These are phyloP conservation scores for Schizopygopsis malacanthus DNA, from an alignment of 2,797 vertebrate species.

Conservation along the genomic window DNA sequence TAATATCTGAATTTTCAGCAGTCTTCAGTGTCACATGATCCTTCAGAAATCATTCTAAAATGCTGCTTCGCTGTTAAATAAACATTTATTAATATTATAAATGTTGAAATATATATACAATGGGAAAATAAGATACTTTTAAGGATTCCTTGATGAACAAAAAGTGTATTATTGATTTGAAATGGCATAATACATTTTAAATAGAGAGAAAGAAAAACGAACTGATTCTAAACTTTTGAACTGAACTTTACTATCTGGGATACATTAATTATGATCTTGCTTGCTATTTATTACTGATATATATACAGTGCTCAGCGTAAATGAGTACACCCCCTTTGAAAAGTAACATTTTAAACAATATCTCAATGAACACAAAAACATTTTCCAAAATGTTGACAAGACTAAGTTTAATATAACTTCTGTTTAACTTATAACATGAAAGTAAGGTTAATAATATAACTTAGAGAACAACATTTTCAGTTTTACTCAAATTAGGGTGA, in stretches of 20 bases:
- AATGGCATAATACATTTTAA: neutral
- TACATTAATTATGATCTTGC: slow-evolving; percentile 20
- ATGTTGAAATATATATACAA: neutral
- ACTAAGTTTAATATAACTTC: too few relatives aligned
- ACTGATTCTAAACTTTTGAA: neutral
- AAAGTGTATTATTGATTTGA: neutral
- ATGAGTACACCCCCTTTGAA: too few relatives aligned
- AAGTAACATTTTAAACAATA: too few relatives aligned
- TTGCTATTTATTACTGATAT: neutral
- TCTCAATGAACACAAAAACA: too few relatives aligned
- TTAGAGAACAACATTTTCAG: too few relatives aligned
- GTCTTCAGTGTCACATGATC: neutral
- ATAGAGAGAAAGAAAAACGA: neutral
- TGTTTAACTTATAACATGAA: too few relatives aligned
- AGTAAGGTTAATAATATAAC: too few relatives aligned
- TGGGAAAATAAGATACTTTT: neutral
- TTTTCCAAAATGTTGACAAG: too few relatives aligned
- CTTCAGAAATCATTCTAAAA: neutral
- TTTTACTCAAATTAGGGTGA: too few relatives aligned
- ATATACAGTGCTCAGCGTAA: neutral
- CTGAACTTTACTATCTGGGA: neutral
- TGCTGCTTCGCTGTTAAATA: neutral
- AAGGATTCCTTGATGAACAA: neutral
- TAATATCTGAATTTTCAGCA: neutral
- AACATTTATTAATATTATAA: neutral